These are phyloP conservation scores for Salticus scenicus DNA, from an alignment of 2,888 invertebrate genomes.

Conservation along the genomic window DNA sequence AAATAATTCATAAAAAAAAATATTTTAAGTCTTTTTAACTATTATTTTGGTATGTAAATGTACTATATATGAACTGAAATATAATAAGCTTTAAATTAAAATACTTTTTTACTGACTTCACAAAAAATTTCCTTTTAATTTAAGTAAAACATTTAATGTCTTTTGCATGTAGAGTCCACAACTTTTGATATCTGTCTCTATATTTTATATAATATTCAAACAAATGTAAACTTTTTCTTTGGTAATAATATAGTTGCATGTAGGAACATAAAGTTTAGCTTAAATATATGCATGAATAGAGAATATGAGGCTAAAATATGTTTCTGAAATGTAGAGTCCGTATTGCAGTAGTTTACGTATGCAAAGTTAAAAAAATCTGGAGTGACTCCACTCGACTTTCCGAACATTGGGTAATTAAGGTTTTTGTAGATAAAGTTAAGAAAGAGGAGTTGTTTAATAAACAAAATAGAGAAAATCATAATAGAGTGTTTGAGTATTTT, in stretches of 20 bases:
- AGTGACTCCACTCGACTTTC: no score
- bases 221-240: neutral
- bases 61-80: neutral
- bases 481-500: no score
- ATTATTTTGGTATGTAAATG: neutral
- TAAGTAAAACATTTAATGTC: conserved; percentile 7
- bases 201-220: neutral
- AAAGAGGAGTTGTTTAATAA: no score
- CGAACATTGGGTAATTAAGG: no score
- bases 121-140: neutral
- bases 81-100: neutral
- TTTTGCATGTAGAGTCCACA: neutral
- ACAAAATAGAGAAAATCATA: no score
- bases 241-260: neutral
- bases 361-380: no score
- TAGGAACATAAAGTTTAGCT: neutral
- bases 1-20: neutral
- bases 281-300: neutral
- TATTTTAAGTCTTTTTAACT: neutral
- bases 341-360: no score
- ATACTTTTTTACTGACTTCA: neutral
- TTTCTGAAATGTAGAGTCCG: neutral
- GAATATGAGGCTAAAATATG: conserved; percentile 1
- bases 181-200: neutral
- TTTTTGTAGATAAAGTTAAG: no score